These are phyloP conservation scores for Rhagium mordax DNA, from an alignment of 2,888 invertebrate genomes.

Conservation along the genomic window DNA sequence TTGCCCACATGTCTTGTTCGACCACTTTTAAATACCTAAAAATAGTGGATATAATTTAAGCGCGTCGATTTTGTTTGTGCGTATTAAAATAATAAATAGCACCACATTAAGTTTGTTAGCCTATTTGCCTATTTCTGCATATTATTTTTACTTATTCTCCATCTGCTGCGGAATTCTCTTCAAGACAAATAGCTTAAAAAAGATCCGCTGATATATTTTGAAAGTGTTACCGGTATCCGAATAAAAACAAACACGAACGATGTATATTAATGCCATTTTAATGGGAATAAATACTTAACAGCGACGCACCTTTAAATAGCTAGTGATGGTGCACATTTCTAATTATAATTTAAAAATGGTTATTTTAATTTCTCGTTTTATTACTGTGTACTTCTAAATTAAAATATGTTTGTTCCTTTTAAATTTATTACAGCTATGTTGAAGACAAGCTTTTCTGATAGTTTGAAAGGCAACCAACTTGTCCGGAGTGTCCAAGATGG, in stretches of 20 bases:
- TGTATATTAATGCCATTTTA: neutral
- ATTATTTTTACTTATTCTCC: neutral
- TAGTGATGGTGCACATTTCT: constrained; percentile 16
- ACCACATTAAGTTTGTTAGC: neutral
- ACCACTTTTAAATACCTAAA: too few relatives aligned
- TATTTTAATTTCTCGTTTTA: constrained; percentile 14
- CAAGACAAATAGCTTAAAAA: neutral
- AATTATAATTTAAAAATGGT: neutral
- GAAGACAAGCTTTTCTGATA: constrained; percentile 12
- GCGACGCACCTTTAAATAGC: constrained; percentile 12
- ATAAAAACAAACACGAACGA: too few relatives aligned
- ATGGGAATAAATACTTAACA: neutral
- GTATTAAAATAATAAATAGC: too few relatives aligned
- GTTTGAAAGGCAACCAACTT: neutral
- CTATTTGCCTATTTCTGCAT: neutral
- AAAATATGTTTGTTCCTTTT: constrained; percentile 11
- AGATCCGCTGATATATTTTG: neutral
- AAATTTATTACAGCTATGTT: constrained; percentile 20
- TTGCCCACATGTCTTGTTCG: too few relatives aligned
- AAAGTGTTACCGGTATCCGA: neutral
- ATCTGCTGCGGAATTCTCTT: neutral
- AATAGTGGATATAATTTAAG: too few relatives aligned
- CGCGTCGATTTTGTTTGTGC: too few relatives aligned
- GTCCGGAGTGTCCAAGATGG: neutral
- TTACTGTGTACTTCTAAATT: constrained; percentile 23